phyloP scores from a whole-genome alignment of 2,113 vertebrate genomes.

The Dasyornis broadbenti region DNA sequence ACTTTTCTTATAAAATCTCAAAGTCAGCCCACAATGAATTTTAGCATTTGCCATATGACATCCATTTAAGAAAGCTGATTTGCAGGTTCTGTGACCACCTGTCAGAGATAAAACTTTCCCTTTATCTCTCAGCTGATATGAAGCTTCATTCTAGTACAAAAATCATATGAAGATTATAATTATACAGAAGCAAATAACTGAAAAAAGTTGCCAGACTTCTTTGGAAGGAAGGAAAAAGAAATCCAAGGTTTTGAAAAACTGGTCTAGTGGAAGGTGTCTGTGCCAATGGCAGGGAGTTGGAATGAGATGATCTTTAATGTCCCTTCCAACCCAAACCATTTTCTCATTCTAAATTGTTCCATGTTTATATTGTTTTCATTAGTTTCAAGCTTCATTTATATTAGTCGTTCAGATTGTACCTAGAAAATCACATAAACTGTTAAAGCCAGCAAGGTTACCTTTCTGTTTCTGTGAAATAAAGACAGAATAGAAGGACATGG shows the following conservation, averaged over 20 bases:
- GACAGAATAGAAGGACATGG: background rate
- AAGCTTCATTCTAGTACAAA: background rate
- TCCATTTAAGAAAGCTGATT: background rate
- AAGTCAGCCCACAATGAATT: background rate
- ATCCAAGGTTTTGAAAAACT: background rate
- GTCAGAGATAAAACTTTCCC: background rate
- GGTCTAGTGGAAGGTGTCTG: background rate
- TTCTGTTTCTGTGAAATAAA: background rate
- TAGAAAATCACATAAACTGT: background rate
- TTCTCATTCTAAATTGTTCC: background rate
- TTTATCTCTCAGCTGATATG: background rate
- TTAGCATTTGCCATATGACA: background rate
- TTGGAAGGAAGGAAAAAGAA: background rate
- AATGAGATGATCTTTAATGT: background rate
- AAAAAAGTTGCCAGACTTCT: background rate
- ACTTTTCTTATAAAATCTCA: background rate
- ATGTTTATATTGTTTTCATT: background rate
- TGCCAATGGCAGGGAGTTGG: background rate
- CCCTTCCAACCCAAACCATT: background rate
- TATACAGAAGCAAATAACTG: background rate
- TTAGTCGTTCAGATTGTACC: background rate
- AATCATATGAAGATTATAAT: background rate
- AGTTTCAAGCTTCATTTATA: background rate
- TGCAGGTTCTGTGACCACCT: background rate
- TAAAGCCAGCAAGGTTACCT: background rate